A percentile compares a stretch with the other conserved stretches of the same genome.
Evolutionary conservation across 1,140 invertebrate species (phyloP).

Genomic region (Bombus turneri): DNA sequence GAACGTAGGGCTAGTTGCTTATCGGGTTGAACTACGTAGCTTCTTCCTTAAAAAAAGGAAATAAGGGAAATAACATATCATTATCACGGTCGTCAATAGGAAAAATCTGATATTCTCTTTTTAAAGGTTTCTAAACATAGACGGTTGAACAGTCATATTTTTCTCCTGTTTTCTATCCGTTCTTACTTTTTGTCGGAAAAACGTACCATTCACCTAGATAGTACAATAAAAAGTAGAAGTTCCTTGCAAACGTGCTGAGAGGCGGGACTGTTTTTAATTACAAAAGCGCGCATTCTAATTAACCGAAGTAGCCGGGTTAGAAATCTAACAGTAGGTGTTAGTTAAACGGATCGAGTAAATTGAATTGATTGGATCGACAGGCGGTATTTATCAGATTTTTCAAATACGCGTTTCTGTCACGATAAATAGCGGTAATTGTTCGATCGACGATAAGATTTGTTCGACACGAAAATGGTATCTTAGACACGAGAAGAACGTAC

Average conservation of each 20-base stretch:
- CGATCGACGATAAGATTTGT: neutral
- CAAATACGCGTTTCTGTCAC: neutral
- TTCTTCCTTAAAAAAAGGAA: neutral
- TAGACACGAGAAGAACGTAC: neutral
- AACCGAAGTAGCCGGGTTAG: neutral
- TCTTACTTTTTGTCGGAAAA: constrained; percentile 10
- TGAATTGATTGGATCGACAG: neutral
- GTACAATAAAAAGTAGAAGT: constrained; percentile 54
- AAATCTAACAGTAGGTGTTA: neutral
- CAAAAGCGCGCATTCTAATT: constrained; percentile 15
- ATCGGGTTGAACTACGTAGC: neutral
- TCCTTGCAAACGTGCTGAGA: constrained; percentile 20
- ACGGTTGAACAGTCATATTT: neutral
- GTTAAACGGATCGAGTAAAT: neutral
- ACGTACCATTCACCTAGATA: constrained; percentile 45
- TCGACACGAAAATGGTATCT: neutral
- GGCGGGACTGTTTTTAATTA: constrained; percentile 18
- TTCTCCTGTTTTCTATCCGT: neutral
- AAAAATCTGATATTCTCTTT: neutral
- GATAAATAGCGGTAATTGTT: neutral
- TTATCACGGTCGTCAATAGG: neutral
- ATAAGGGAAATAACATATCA: constrained; percentile 2
- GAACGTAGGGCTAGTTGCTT: neutral
- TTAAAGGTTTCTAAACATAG: neutral
- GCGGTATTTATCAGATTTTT: constrained; percentile 2